Conservation (phyloP, 2,113 vertebrate species). For the Electrona antarctica region DNA sequence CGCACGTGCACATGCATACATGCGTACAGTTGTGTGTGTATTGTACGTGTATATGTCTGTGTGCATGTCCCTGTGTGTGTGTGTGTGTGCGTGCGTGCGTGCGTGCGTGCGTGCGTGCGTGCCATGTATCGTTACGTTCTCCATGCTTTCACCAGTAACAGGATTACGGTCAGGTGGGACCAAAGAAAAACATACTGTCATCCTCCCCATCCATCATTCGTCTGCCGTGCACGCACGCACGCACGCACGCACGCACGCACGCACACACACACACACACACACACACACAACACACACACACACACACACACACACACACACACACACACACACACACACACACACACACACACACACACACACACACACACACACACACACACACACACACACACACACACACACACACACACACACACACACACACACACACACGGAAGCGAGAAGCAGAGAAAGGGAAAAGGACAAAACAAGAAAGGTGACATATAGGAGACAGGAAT, state of each 20-base stretch:
- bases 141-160: neutral
- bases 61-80: neutral
- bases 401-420: no score
- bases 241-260: neutral
- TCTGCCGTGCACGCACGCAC: neutral
- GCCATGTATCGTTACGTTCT: neutral
- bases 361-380: no score
- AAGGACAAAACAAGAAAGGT: neutral
- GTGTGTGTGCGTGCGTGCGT: neutral
- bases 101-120: neutral
- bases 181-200: conserved; percentile 32
- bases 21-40: no score
- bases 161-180: conserved; percentile 25
- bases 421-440: no score
- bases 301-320: no score
- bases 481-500: neutral
- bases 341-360: no score
- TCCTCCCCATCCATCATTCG: conserved; percentile 37
- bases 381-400: neutral
- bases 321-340: no score
- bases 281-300: neutral
- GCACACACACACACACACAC: neutral
- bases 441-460: neutral
- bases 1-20: no score
- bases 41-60: no score